Evolutionary conservation across 2,888 invertebrate genomes (phyloP), one percentile per base, ranked within the genome.

Genomic region (Oxycera nigricornis): DNA sequence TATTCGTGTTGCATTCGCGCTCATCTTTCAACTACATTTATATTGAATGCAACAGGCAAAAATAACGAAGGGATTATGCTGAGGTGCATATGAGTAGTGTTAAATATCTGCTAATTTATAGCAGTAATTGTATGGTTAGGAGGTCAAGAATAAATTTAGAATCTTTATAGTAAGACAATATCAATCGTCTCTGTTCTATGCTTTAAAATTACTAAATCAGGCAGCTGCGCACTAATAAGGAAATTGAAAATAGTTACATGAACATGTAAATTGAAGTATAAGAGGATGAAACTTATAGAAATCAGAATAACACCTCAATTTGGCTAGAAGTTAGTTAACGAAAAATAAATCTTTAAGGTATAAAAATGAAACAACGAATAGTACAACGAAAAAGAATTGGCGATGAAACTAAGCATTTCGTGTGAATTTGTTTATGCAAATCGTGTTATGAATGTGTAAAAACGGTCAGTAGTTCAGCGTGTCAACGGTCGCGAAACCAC

Each of bases 401-500:
- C n/a, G 28, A 59, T 26, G 22, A 28, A 72, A 59, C 14, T 39
- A 72, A 50, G 50, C 57, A 57, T 59, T 52, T 55, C 31, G 68
- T 70, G 52, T 70, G 20, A 31, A 59, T 26, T 24, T 67, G 41
- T 9, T 7, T 20, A 72, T 55, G 24, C 11, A 72, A 72, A 72
- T 28, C n/a, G 24, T 28, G 14, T 70, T 20, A 9, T 67, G 7
- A n/a, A 31, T 24, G 39, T 22, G 39, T 39, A n/a, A 41, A 62
- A 62, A 65, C 11, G 22, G 46, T 41, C 2, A 65, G 28, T 17
- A 39, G 17, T 7, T 50, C 77, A 82, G 77, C 82, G 82, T 73
- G 82, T 82, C 73, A 82, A 76, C 70, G 82, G 82, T 28, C 82
- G 80, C 72, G 82, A 79, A 59, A 81, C 80, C 79, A 82, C 81